Evolutionary conservation across 2,888 invertebrate genomes (phyloP).

Genomic region (Agapostemon virescens): DNA sequence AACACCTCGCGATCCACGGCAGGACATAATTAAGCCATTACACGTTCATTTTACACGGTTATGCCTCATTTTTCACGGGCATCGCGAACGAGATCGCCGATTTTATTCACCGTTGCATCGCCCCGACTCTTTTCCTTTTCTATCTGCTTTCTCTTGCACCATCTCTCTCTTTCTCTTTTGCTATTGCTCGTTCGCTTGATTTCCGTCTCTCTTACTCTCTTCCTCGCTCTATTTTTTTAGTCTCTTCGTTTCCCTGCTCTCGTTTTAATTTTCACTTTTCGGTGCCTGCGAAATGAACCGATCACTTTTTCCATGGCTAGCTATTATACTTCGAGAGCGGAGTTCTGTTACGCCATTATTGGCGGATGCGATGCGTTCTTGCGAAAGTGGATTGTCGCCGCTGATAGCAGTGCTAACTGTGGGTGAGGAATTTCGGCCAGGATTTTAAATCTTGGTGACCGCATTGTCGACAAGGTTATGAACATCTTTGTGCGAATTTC

Average conservation of each 20-base stretch:
- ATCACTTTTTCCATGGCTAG: not conserved
- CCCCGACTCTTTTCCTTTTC: not conserved
- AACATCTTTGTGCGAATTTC: no score
- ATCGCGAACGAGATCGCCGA: conserved; percentile 20
- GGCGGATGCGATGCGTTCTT: not conserved
- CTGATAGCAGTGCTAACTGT: no score
- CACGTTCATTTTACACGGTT: conserved; percentile 67
- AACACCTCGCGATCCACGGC: conserved; percentile 65
- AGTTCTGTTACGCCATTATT: not conserved
- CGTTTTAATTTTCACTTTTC: not conserved
- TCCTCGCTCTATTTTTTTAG: no score
- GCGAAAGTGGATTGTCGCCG: not conserved
- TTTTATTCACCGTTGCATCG: conserved; percentile 17
- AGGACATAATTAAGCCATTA: conserved; percentile 74
- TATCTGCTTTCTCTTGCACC: not conserved
- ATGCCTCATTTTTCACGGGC: conserved; percentile 66
- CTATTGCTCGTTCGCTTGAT: no score
- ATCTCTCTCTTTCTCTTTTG: not conserved
- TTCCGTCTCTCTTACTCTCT: not conserved
- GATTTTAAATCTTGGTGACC: not conserved
- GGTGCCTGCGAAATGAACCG: not conserved
- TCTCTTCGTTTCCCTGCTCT: not conserved
- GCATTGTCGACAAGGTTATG: not conserved
- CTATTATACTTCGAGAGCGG: not conserved
- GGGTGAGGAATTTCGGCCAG: not conserved